Evolutionary conservation across 1,140 invertebrate species (phyloP).

Genomic region (Hesperophylax magnus): DNA sequence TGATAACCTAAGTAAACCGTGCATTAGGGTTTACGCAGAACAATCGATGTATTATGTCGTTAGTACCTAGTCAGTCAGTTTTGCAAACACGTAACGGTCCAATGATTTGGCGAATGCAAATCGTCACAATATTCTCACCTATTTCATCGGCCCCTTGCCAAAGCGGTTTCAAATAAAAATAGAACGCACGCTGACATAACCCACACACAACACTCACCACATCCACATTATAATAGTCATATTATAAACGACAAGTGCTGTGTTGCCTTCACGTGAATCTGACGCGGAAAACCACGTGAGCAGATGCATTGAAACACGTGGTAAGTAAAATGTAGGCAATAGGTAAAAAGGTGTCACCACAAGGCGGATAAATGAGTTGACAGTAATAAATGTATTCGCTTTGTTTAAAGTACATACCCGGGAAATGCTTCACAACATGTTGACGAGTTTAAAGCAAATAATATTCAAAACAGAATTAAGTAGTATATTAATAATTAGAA

Average conservation of each 20-base stretch:
- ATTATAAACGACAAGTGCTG: not conserved
- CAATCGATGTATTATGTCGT: no score
- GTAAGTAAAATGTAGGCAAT: not conserved
- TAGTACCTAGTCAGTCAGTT: not conserved
- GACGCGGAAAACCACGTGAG: conserved; percentile 5
- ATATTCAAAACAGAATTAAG: no score
- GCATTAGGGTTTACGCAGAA: no score
- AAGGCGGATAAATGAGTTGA: no score
- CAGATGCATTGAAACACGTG: not conserved
- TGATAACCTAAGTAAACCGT: no score
- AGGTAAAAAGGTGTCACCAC: not conserved
- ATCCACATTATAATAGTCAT: no score
- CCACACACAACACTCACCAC: not conserved
- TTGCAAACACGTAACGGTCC: not conserved
- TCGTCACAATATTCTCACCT: not conserved
- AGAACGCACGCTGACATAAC: conserved; percentile 14
- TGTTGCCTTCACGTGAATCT: not conserved
- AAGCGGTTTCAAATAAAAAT: not conserved
- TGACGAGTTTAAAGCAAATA: no score
- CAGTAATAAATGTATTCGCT: no score
- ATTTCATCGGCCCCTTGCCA: not conserved
- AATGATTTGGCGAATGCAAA: conserved; percentile 1
- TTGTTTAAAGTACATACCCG: no score
- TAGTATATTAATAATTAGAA: no score
- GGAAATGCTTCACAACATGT: no score